Evolutionary conservation across 2,797 vertebrate species (phyloP), one percentile per base, ranked within the genome.

Genomic region (Malurus leucopterus): DNA sequence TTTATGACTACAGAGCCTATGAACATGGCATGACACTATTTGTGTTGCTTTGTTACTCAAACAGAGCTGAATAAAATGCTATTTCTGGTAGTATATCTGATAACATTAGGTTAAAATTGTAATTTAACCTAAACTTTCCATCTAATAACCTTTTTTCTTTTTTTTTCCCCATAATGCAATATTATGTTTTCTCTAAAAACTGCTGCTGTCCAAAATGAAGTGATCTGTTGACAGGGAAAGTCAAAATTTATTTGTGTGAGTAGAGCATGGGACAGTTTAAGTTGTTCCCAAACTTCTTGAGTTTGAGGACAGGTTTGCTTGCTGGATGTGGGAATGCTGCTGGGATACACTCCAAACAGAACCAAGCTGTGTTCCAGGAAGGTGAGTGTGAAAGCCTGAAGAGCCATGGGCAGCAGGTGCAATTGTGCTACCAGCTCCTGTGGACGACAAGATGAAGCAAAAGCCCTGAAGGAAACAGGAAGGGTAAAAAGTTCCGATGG

Each of bases 301-400:
- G 29, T 51, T 55, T 87, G 19, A 43, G 63, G 72, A 24, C 9
- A 26, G 22, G 13, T 54, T 74, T 69, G 8, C 19, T 29, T 47
- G 20, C 51, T 44, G 9, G 20, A 15, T 2, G 1, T 9, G 23
- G 53, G 34, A 73, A 23, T 53, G 41, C 41, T 10, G 13, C 16
- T 29, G 23, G 0, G 1, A n/a, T 8, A 41, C 1, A 1, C 3
- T 24, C 29, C 8, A 49, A 36, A 17, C 23, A 64, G 43, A 72
- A 27, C 14, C 41, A 51, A 77, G 41, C 41, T 20, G 23, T 3
- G 49, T 32, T 7, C 18, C 8, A 8, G 38, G 32, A 83, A 20
- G 32, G n/a, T 0, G 7, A 79, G 26, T 49, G 15, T 16, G 7
- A 40, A 61, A 76, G n/a, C 24, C 15, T 1, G 9, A 44, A 6